These are phyloP conservation scores for Galaxias olidus DNA, from an alignment of 2,797 vertebrate species.

Conservation along the genomic window DNA sequence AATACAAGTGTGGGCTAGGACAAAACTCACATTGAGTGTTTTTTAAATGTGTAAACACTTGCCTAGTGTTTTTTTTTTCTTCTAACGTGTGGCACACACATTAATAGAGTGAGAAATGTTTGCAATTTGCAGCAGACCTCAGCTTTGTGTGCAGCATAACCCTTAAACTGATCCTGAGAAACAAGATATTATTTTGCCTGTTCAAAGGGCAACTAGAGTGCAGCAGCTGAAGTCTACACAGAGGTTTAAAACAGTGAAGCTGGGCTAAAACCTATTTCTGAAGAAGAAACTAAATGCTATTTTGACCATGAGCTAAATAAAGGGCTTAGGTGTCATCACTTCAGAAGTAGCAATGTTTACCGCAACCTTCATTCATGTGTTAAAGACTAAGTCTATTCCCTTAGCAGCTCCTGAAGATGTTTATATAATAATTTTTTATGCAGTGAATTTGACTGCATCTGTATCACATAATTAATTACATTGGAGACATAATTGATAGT, in stretches of 20 bases:
- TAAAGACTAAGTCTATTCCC: too few relatives aligned
- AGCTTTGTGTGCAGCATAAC: background rate
- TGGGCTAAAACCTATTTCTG: background rate
- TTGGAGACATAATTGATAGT: too few relatives aligned
- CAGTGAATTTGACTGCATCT: too few relatives aligned
- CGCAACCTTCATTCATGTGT: too few relatives aligned
- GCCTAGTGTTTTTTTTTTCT: slow-evolving; percentile 51
- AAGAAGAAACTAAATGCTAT: background rate
- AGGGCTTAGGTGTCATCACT: background rate
- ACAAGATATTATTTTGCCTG: slow-evolving; percentile 35
- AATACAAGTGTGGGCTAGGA: slow-evolving; percentile 49
- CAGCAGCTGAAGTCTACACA: background rate
- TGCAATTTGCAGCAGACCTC: slow-evolving; percentile 33
- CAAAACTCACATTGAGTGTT: slow-evolving; percentile 43
- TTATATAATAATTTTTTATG: too few relatives aligned
- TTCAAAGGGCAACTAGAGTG: slow-evolving; percentile 12
- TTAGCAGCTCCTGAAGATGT: too few relatives aligned
- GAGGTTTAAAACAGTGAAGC: background rate
- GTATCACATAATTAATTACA: too few relatives aligned
- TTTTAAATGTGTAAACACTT: slow-evolving; percentile 56
- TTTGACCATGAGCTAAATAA: background rate
- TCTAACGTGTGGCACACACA: slow-evolving; percentile 31
- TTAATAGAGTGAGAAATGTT: slow-evolving; percentile 32
- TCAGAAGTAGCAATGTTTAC: slow-evolving; percentile 1
- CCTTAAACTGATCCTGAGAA: slow-evolving; percentile 15